Percentiles rank a stretch among this genome's conserved stretches.
phyloP scores from a whole-genome alignment of 2,797 vertebrate species.

The Enteromius trimaculatus region DNA sequence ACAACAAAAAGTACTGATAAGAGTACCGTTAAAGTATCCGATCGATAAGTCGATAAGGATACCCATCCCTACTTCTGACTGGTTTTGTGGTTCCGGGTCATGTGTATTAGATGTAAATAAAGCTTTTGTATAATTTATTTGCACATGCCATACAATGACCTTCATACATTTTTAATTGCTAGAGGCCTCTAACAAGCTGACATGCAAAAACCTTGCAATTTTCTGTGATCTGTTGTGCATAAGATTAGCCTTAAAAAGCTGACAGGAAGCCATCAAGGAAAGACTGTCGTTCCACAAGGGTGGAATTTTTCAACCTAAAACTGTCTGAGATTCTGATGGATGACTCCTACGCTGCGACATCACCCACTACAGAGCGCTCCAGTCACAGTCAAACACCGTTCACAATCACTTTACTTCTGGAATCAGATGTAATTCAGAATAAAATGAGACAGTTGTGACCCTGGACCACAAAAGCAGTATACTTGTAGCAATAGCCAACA shows the following conservation, averaged over 20 bases:
- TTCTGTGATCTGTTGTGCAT: neutral
- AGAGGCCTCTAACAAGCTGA: neutral
- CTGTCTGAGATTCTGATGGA: conserved; percentile 19
- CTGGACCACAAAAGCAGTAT: no score
- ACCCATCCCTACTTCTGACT: no score
- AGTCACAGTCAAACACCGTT: conserved; percentile 1
- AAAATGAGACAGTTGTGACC: no score
- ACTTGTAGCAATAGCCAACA: no score
- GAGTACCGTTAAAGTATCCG: no score
- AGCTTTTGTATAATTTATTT: neutral
- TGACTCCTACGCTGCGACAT: conserved; percentile 3
- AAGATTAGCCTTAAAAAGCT: conserved; percentile 30
- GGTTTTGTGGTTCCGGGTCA: no score
- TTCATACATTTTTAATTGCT: conserved; percentile 8
- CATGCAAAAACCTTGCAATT: neutral
- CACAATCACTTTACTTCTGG: neutral
- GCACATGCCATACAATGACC: neutral
- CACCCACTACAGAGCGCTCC: neutral
- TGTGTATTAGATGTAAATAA: neutral
- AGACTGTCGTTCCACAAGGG: neutral
- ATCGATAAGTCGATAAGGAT: no score
- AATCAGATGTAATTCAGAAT: neutral
- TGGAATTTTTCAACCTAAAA: conserved; percentile 14
- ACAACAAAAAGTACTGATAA: no score
- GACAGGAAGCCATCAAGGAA: conserved; percentile 17